phyloP scores from a whole-genome alignment of 2,888 invertebrate species.

The Chirona hameri region DNA sequence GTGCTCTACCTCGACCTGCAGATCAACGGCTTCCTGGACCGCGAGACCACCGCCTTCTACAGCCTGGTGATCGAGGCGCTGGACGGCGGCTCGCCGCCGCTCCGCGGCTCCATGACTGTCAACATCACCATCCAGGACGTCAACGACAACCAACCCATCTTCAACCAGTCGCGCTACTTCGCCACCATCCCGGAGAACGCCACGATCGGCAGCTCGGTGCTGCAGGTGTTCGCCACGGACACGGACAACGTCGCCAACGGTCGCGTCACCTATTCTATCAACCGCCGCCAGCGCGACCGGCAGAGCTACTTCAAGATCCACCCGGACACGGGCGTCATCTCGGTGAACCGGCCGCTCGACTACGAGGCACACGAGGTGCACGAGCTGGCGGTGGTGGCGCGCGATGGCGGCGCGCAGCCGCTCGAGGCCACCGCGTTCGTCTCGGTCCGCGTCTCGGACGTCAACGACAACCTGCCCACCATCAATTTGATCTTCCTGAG shows the following conservation, averaged over 20 bases:
- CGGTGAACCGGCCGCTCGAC: conserved; percentile 83
- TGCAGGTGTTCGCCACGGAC: conserved; percentile 86
- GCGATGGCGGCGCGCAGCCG: conserved; percentile 87
- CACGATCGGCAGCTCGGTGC: conserved; percentile 76
- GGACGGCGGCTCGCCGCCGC: conserved; percentile 86
- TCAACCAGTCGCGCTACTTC: conserved; percentile 84
- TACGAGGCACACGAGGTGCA: conserved; percentile 88
- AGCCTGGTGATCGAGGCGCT: conserved; percentile 83
- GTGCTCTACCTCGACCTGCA: conserved; percentile 89
- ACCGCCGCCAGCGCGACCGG: conserved; percentile 83
- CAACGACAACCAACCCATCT: conserved; percentile 89
- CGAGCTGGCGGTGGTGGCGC: conserved; percentile 88
- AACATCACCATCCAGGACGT: conserved; percentile 90
- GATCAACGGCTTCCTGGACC: conserved; percentile 87
- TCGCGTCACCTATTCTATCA: conserved; percentile 85
- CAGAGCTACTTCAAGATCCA: conserved; percentile 89
- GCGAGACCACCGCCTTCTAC: conserved; percentile 83
- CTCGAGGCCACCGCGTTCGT: conserved; percentile 90
- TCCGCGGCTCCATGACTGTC: conserved; percentile 80
- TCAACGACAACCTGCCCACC: conserved; percentile 92
- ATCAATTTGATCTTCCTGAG: conserved; percentile 90
- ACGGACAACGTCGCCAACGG: conserved; percentile 87
- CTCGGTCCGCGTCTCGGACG: conserved; percentile 82
- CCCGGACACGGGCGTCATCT: conserved; percentile 74
- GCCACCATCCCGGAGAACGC: conserved; percentile 86